phyloP scores from a whole-genome alignment of 1,140 invertebrate species.

The Hypothenemus hampei region DNA sequence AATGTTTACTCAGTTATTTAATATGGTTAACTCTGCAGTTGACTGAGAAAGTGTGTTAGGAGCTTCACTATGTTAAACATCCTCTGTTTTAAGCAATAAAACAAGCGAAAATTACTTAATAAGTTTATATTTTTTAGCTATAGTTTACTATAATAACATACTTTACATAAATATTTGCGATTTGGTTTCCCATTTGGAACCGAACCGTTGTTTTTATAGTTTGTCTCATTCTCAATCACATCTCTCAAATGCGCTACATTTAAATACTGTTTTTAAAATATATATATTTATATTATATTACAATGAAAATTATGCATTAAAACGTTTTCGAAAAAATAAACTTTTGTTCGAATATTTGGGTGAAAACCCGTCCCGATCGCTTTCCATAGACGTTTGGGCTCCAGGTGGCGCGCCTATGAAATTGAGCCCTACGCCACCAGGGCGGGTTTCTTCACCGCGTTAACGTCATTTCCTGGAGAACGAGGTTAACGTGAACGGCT shows the following conservation, averaged over 20 bases:
- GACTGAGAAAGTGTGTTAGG: too few species aligned
- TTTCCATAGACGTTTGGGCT: constrained; percentile 31
- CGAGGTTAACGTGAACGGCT: constrained; percentile 29
- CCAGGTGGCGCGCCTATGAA: constrained; percentile 41
- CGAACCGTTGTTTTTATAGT: neutral
- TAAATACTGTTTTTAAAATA: constrained; percentile 12
- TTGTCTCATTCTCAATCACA: constrained; percentile 3
- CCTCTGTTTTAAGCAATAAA: too few species aligned
- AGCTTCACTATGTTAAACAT: too few species aligned
- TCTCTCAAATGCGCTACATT: neutral
- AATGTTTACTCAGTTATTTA: too few species aligned
- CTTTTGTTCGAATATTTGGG: constrained; percentile 3
- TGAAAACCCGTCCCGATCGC: constrained; percentile 32
- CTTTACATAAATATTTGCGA: constrained; percentile 23
- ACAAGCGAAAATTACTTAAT: constrained; percentile 20
- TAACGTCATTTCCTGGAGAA: constrained; percentile 42
- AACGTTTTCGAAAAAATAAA: neutral
- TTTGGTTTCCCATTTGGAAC: neutral
- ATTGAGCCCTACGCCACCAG: constrained; percentile 43
- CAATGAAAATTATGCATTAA: constrained; percentile 2
- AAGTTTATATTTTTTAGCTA: constrained; percentile 22
- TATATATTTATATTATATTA: constrained; percentile 14
- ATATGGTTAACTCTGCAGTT: too few species aligned
- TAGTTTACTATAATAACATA: constrained; percentile 25
- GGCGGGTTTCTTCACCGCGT: constrained; percentile 38